Percentiles rank a stretch among this genome's conserved stretches.
Conservation (phyloP, 2,888 invertebrate species). For the Drosophila flavopinicola region DNA sequence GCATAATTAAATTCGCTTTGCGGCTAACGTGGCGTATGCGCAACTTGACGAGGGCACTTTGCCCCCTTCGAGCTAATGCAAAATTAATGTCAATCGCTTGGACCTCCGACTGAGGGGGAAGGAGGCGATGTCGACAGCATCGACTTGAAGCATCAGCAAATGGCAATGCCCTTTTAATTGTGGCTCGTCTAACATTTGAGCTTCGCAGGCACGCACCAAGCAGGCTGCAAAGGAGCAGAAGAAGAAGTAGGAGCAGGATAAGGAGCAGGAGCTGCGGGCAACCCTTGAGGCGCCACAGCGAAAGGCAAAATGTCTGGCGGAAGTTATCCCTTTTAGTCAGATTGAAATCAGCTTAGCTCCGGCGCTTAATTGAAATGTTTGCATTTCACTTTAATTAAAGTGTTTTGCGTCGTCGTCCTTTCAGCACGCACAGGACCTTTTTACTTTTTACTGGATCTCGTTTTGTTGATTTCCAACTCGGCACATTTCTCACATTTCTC, state of each 20-base stretch:
- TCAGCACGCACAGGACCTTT: constrained; percentile 31
- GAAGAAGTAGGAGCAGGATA: constrained; percentile 8
- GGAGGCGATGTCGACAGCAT: constrained; percentile 31
- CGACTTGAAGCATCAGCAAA: constrained; percentile 36
- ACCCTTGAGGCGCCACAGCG: constrained; percentile 43
- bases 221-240: constrained; percentile 6
- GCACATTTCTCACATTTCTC: constrained; percentile 48
- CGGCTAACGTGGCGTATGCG: constrained; percentile 61
- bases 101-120: too few species aligned
- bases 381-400: constrained; percentile 76
- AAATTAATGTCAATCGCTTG: constrained; percentile 74
- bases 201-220: constrained; percentile 46
- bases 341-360: constrained; percentile 74
- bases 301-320: constrained; percentile 64
- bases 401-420: constrained; percentile 33
- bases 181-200: constrained; percentile 54
- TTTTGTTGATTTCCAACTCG: constrained; percentile 27
- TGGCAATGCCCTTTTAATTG: constrained; percentile 71
- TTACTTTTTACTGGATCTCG: not conserved
- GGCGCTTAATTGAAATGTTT: constrained; percentile 77
- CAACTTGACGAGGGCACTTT: constrained; percentile 18
- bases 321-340: constrained; percentile 78
- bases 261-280: constrained; percentile 11
- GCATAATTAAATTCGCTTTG: constrained; percentile 72
- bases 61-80: constrained; percentile 56